Evolutionary conservation across 2,797 vertebrate genomes (phyloP), one percentile per base, ranked within the genome.

Genomic region (Margarornis squamiger): DNA sequence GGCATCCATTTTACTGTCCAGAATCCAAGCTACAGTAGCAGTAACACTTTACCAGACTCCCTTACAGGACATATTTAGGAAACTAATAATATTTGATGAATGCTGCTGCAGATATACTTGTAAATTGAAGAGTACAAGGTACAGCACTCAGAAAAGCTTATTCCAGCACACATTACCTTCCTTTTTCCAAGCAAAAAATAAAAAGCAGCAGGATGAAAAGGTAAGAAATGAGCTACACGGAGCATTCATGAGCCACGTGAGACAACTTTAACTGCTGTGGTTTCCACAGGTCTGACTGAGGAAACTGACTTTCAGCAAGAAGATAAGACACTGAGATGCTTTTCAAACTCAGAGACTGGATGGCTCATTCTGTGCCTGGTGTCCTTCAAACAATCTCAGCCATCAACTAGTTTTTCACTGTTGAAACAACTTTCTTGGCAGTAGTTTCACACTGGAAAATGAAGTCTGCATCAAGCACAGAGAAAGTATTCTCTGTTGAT

Each of bases 21-120:
- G 65, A 84, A 86, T 91, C 84, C 93, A 93, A 94, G 65, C 75
- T 91, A 77, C 95, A 86, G 95, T 86, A 96, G 94, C 91, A 90
- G 34, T 54, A 88, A 92, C 86, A 81, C 76, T 96, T 86, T 65
- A 90, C 65, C 89, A 96, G 87, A 93, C 65, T 39, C 80, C 59
- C 41, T 86, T 87, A 85, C 52, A 92, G 68, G 62, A 89, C 61
- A 51, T 72, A 80, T 85, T 96, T 91, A 80, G 94, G 85, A 94
- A 93, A 54, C 91, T 51, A 93, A 82, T 88, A 93, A 57, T 91
- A 62, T 88, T 92, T 74, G 36, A n/a, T 80, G 76, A 88, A 62
- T 1, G 1, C 30, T 86, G 54, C 58, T 80, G 68, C 78, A 93
- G 78, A 91, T 68, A 58, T 2, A 61, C 38, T 77, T 66, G 45